Percentiles rank a stretch among this genome's conserved stretches.
phyloP scores from a whole-genome alignment of 2,113 vertebrate genomes.

The Myanophis thanlyinensis region DNA sequence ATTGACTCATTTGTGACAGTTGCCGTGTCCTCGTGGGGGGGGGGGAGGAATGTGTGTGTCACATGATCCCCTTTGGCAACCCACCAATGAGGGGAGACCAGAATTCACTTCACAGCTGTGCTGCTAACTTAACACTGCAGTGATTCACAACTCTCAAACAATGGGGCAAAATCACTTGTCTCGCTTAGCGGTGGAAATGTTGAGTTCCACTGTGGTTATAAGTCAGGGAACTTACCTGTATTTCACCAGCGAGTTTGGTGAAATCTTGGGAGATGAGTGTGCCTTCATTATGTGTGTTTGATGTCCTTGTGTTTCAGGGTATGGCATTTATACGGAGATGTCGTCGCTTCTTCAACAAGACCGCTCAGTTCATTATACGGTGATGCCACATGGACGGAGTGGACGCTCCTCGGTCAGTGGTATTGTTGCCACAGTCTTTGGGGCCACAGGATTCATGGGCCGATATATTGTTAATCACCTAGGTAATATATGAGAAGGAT shows the following conservation, averaged over 20 bases:
- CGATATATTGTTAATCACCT: constrained; percentile 90
- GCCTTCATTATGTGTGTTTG: background rate
- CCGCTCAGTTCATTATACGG: constrained; percentile 79
- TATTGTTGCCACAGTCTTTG: constrained; percentile 92
- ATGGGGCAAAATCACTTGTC: background rate
- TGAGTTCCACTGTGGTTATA: background rate
- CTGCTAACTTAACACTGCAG: no score
- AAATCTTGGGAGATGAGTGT: background rate
- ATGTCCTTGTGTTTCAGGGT: constrained; percentile 62
- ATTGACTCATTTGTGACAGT: no score
- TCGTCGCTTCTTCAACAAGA: constrained; percentile 64
- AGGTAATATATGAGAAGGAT: constrained; percentile 67
- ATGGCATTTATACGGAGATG: constrained; percentile 61
- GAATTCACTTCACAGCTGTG: no score
- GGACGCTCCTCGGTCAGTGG: constrained; percentile 93
- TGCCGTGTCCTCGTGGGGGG: no score
- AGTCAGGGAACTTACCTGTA: no score
- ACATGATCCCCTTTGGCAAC: no score
- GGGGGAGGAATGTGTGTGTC: no score
- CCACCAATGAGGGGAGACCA: no score
- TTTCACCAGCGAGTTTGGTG: no score
- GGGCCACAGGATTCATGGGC: constrained; percentile 92
- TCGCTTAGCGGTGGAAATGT: background rate
- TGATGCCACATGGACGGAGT: constrained; percentile 85
- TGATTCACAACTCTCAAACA: no score